Evolutionary conservation across 2,113 vertebrate genomes (phyloP), one percentile per base, ranked within the genome.

Genomic region (Gymnogyps californianus): DNA sequence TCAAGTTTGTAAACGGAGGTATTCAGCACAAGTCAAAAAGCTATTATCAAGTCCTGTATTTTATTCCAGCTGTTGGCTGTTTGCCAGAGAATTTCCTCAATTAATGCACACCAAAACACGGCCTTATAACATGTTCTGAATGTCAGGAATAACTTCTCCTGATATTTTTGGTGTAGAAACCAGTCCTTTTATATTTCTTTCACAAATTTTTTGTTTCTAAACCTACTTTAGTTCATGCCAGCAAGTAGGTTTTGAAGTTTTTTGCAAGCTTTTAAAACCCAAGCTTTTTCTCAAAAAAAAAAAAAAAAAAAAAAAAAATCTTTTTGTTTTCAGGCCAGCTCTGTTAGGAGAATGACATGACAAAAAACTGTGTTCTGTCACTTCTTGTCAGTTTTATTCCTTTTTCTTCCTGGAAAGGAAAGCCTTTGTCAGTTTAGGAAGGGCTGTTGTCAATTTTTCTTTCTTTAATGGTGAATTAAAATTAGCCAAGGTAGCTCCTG

Each of bases 401-500:
- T 87, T 84, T 67, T 64, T 49, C 24, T 44, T 93, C 15, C 36
- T 79, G 13, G 18, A 67, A 78, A 67, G 11, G 65, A 84, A 78
- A 55, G n/a, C 17, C 10, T 57, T 52, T 92, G 24, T 64, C 57
- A 57, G 34, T 87, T 91, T 8, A 8, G 42, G n/a, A 34, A 89
- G 16, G n/a, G 16, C 65, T 93, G 13, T 72, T 89, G n/a, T 82
- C 74, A 89, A 6, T 52, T 71, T 95, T 92, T 61, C 31, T 87
- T 87, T 87, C 55, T 74, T 51, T 89, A 81, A n/a, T 34, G 52
- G 38, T 75, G 36, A 94, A 89, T 84, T 71, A 83, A 90, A 87
- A 82, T 82, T 87, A 71, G 32, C 11, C 51, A 47, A 36, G 26
- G 19, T 57, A 75, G 9, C 11, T 94, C 13, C 26, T 59, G 7